These are phyloP conservation scores for Hipposideros larvatus DNA, from an alignment of 2,797 vertebrate species.

Conservation along the genomic window DNA sequence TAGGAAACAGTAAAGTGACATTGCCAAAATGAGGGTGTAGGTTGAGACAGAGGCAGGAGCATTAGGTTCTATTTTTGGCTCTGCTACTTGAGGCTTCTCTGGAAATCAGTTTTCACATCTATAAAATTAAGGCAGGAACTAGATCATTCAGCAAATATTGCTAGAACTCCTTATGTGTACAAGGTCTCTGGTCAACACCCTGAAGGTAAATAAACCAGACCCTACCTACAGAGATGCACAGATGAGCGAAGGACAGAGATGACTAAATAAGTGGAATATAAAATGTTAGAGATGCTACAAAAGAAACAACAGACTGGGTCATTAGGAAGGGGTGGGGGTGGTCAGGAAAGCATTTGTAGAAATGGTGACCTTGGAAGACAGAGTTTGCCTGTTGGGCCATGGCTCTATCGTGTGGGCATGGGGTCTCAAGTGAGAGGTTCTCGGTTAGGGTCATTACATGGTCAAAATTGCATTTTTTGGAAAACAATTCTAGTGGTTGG, in stretches of 20 bases:
- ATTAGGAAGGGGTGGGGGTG: neutral
- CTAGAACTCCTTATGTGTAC: constrained; percentile 36
- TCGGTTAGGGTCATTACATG: neutral
- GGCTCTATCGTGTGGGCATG: neutral
- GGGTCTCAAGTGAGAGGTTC: constrained; percentile 16
- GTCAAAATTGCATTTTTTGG: constrained; percentile 20
- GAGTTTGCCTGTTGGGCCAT: constrained; percentile 11
- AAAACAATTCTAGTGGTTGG: constrained; percentile 44
- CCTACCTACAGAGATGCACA: neutral
- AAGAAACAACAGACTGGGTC: constrained; percentile 8
- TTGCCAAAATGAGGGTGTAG: neutral
- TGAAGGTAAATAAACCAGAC: constrained; percentile 26
- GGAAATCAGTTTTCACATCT: constrained; percentile 49
- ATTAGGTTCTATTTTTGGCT: constrained; percentile 44
- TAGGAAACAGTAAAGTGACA: constrained; percentile 38
- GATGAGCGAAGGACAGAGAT: neutral
- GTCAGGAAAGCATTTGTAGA: constrained; percentile 36
- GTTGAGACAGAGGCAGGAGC: neutral
- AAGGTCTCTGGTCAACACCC: constrained; percentile 34
- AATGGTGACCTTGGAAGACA: constrained; percentile 4
- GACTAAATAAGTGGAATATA: constrained; percentile 45
- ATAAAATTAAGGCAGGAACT: constrained; percentile 46
- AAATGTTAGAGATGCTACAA: neutral
- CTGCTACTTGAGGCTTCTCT: constrained; percentile 49
- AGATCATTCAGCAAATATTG: constrained; percentile 53